Conservation (phyloP, 2,888 invertebrate genomes). For the Phymatocera aterrima region DNA sequence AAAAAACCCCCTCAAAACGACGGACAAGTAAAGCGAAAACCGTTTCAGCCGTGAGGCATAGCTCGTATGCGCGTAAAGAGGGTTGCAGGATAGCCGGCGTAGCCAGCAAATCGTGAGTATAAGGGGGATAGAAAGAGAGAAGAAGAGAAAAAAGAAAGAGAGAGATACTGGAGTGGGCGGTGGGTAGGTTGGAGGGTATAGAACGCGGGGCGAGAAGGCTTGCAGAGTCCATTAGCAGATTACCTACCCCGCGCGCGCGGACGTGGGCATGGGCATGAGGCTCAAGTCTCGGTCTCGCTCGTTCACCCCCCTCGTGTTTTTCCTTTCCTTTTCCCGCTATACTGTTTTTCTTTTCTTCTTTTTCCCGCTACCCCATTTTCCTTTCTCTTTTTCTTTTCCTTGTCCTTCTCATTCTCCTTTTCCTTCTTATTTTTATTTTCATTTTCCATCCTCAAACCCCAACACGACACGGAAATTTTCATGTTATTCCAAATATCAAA, state of each 20-base stretch:
- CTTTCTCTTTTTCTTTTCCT: conserved; percentile 12
- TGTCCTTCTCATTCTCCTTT: conserved; percentile 43
- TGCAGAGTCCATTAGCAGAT: conserved; percentile 74
- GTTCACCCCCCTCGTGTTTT: conserved; percentile 61
- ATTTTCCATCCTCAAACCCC: too few relatives aligned
- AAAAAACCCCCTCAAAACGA: too few relatives aligned
- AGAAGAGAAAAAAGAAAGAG: conserved; percentile 43
- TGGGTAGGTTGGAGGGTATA: conserved; percentile 18
- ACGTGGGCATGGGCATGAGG: neutral
- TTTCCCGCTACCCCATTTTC: too few relatives aligned
- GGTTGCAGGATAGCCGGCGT: conserved; percentile 34
- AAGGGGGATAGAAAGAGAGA: neutral
- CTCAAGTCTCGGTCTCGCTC: conserved; percentile 39
- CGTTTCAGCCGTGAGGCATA: too few relatives aligned
- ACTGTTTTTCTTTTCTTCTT: conserved; percentile 62
- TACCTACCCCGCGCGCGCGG: conserved; percentile 70
- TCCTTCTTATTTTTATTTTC: conserved; percentile 37
- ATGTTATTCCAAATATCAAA: too few relatives aligned
- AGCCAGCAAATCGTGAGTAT: neutral
- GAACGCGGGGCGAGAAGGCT: conserved; percentile 56
- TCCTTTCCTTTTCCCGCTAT: conserved; percentile 54
- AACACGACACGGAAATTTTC: too few relatives aligned
- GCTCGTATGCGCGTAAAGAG: conserved; percentile 18
- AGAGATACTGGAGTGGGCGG: conserved; percentile 49
- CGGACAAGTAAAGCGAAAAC: too few relatives aligned